Base-by-base conservation (phyloP, 2,888 invertebrate genomes). In the Chaetoderma sp. region DNA sequence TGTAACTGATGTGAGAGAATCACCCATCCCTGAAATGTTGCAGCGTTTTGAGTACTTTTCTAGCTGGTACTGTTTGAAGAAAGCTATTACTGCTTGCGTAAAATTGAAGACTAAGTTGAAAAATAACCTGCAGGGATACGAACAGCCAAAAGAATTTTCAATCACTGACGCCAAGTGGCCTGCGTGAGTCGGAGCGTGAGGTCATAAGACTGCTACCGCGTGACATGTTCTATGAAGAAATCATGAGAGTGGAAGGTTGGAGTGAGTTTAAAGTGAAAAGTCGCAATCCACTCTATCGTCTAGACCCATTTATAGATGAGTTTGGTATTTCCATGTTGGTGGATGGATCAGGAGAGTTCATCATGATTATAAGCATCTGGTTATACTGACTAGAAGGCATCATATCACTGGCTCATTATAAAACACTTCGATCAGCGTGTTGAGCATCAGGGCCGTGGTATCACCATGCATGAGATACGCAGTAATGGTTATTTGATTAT, bases 401-500 rank as follows among this genome's bases (percentile, higher is more conserved):
- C 58, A 63, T 25, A 32, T 58, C 2, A 49, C 60, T 47, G 30
- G n/a, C 25, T 61, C 21, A 21, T 61, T 39, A 44, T 74, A 4
- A 33, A 50, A 21, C 67, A 76, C 56, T 70, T 45, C 63, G 74
- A 74, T 49, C 62, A 72, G 16, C n/a, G n/a, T n/a, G n/a, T n/a
- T 0, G 39, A 27, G 5, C 71, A 75, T 49, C 69, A 68, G 50
- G 74, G 73, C n/a, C 50, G 71, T 33, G 72, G 69, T 4, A 67
- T 73, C 6, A 75, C 72, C 2, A 60, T 56, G 2, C 66, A 66
- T 60, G 66, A 60, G 47, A 57, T 77, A 1, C 13, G 75, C 59
- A 21, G 55, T 8, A 69, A 64, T 45, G 75, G 73, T 10, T 83
- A 70, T 57, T 84, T 83, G 82, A 78, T 83, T 4, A 54, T 81